Evolutionary conservation across 2,888 invertebrate species (phyloP).

Genomic region (Campoplex capitator): DNA sequence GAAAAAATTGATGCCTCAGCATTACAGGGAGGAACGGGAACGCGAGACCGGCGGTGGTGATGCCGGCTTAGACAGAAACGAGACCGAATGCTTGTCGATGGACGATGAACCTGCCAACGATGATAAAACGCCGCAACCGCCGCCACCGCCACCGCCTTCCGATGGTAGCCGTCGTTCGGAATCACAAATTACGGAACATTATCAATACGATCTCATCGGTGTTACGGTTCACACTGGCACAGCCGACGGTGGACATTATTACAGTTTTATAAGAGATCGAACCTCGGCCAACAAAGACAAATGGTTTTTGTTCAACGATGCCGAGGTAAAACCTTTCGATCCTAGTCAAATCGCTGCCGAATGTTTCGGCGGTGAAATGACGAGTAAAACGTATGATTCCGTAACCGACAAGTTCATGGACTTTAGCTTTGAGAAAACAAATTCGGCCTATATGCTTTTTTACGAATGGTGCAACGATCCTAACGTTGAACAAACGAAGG

Average conservation of each 20-base stretch:
- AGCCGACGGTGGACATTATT: slow-evolving; percentile 98
- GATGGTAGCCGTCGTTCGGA: slow-evolving; percentile 81
- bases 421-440: slow-evolving; percentile 98
- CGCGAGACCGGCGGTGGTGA: slow-evolving; percentile 60
- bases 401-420: slow-evolving; percentile 99
- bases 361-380: slow-evolving; percentile 99
- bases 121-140: slow-evolving; percentile 72
- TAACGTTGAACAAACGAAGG: slow-evolving; percentile 78
- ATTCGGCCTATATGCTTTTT: slow-evolving; percentile 98
- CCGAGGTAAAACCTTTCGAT: slow-evolving; percentile 97
- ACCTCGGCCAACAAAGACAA: slow-evolving; percentile 90
- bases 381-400: slow-evolving; percentile 98
- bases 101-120: slow-evolving; percentile 74
- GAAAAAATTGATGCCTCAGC: slow-evolving; percentile 95
- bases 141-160: slow-evolving; percentile 61
- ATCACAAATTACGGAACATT: slow-evolving; percentile 88
- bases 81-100: slow-evolving; percentile 41
- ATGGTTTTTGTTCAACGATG: slow-evolving; percentile 97
- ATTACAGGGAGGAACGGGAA: slow-evolving; percentile 89
- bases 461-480: slow-evolving; percentile 91
- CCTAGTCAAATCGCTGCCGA: slow-evolving; percentile 97
- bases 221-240: slow-evolving; percentile 99
- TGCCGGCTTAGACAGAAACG: slow-evolving; percentile 71
- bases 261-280: slow-evolving; percentile 97
- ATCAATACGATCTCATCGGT: slow-evolving; percentile 94